phyloP scores from a whole-genome alignment of 2,888 invertebrate species.

The Synergus laeviventris region DNA sequence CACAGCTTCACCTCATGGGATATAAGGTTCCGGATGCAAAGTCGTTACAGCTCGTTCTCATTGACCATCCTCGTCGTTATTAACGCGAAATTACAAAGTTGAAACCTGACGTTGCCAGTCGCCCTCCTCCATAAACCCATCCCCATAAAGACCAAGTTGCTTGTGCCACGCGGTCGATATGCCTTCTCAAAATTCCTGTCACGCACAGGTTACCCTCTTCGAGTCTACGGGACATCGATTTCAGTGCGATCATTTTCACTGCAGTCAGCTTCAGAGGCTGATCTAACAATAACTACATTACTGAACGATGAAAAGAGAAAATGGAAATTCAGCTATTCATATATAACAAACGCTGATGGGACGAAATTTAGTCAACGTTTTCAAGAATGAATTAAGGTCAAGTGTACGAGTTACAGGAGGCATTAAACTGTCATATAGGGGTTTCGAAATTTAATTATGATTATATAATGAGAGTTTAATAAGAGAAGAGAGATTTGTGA shows the following conservation, averaged over 20 bases:
- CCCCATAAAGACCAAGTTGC: not conserved
- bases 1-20: slow-evolving; percentile 29
- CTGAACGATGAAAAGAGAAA: not conserved
- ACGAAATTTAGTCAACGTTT: slow-evolving; percentile 13
- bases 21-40: slow-evolving; percentile 15
- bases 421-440: slow-evolving; percentile 10
- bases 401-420: not conserved
- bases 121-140: not conserved
- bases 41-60: slow-evolving; percentile 12
- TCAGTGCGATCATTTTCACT: slow-evolving; percentile 39
- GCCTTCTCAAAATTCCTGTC: slow-evolving; percentile 37
- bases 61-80: slow-evolving; percentile 33
- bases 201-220: slow-evolving; percentile 35
- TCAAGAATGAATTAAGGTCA: slow-evolving; percentile 12
- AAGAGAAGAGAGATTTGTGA: not conserved
- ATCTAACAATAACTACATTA: slow-evolving; percentile 29
- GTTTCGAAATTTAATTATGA: slow-evolving; percentile 12
- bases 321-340: not conserved
- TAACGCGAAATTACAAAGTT: slow-evolving; percentile 38
- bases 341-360: not conserved
- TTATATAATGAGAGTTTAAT: not conserved
- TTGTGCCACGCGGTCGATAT: slow-evolving; percentile 35
- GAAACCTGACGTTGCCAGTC: slow-evolving; percentile 23
- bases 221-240: slow-evolving; percentile 29
- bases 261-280: slow-evolving; percentile 29